These are phyloP conservation scores for Anableps anableps DNA, from an alignment of 2,797 vertebrate genomes.

Conservation along the genomic window DNA sequence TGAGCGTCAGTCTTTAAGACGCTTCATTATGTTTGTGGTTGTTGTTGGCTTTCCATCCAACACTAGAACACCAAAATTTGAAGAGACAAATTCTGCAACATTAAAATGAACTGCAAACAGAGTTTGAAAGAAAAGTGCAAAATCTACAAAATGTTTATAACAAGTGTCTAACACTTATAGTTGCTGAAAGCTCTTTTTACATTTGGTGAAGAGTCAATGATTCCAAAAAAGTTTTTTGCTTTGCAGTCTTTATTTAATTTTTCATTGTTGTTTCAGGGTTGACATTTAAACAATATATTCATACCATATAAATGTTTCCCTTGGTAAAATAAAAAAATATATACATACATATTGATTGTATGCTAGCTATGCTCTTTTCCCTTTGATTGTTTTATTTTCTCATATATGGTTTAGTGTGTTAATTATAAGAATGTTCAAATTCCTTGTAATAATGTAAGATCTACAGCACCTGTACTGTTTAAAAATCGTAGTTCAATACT, in stretches of 20 bases:
- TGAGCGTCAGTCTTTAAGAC: neutral
- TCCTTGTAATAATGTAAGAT: neutral
- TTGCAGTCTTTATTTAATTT: neutral
- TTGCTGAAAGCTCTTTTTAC: neutral
- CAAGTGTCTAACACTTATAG: neutral
- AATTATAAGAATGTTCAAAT: neutral
- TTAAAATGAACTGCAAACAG: neutral
- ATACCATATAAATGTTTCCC: neutral
- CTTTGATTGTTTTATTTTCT: neutral
- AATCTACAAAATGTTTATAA: neutral
- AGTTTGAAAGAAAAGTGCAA: neutral
- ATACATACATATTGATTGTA: neutral
- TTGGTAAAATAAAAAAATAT: neutral
- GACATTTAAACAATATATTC: neutral
- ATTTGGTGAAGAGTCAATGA: neutral
- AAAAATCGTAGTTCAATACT: neutral
- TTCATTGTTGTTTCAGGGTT: neutral
- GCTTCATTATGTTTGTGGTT: neutral
- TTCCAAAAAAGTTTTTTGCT: neutral
- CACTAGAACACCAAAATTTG: neutral
- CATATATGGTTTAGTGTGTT: neutral
- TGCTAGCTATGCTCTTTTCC: neutral
- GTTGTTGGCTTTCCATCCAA: neutral
- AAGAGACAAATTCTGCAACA: neutral
- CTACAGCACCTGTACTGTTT: neutral